Base-by-base conservation (phyloP, 2,888 invertebrate species). In the Dastarcus helophoroides region DNA sequence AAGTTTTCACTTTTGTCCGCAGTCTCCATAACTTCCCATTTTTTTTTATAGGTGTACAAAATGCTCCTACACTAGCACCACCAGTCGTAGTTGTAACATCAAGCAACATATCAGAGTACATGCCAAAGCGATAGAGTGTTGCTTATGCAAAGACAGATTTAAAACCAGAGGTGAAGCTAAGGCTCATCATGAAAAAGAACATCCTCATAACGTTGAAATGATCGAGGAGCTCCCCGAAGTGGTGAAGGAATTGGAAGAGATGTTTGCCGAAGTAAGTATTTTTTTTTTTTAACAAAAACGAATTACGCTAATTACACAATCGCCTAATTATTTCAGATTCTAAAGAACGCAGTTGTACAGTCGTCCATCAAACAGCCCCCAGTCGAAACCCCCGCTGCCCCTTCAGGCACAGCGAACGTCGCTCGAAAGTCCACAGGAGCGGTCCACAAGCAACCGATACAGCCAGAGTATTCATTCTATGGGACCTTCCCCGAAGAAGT, bases 381-480 rank as follows among this genome's bases (percentile, higher is more conserved):
- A 3, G 28, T 22, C 2, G 19, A 17, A 9, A 25, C 29, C 12
- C 16, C 23, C 8, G 19, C 22, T 3, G 9, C n/a, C 2, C 16
- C 19, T 3, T 14, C 8, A 2, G 32, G 22, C 12, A 15, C 17
- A 36, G 39, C n/a, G 39, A 37, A 33, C 3, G 54, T 61, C 3
- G 67, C 67, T 2, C 57, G 50, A 17, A 68, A 68, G 41, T 67
- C 66, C 0, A 68, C 67, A 0, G 43, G 47, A n/a, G 7, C 13
- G n/a, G 13, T 13, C 2, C 53, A 62, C 0, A 56, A 52, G 14
- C 42, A 42, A 14, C 38, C 50, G 1, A 25, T 36, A 6, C 31
- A 38, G 0, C 51, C 53, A 2, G 41, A 39, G 5, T 66, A 54
- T 39, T 69, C 71, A 0, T 68, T 59, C 42, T 75, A 74, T 31